Conservation (phyloP, 1,140 invertebrate genomes). For the Zaprionus gabonicus region DNA sequence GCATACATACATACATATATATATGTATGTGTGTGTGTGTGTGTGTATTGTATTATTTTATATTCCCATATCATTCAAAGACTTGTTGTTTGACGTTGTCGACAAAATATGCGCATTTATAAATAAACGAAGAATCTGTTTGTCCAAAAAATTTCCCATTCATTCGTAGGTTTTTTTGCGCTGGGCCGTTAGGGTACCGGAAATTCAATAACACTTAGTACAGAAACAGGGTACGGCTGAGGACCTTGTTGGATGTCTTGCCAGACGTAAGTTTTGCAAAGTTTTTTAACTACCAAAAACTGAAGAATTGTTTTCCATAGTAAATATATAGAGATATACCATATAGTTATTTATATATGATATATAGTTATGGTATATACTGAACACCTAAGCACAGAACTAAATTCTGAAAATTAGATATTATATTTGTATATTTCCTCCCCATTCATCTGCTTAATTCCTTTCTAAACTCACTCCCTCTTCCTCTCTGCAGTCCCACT, state of each 20-base stretch:
- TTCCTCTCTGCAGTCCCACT: not conserved
- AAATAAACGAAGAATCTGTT: conserved; percentile 35
- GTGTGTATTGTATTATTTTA: conserved; percentile 30
- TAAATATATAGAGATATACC: no score
- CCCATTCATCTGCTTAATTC: not conserved
- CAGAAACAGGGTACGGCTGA: no score
- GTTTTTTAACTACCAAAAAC: no score
- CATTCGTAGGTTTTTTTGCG: conserved; percentile 25
- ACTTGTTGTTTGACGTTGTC: conserved; percentile 19
- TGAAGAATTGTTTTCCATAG: no score
- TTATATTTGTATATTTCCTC: no score
- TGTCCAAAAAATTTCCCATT: conserved; percentile 24
- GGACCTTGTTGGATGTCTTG: no score
- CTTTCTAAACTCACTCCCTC: not conserved
- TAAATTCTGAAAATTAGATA: no score
- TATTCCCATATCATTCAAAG: conserved; percentile 23
- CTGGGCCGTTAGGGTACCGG: not conserved
- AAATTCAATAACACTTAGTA: not conserved
- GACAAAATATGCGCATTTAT: conserved; percentile 40
- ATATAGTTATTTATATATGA: no score
- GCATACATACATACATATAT: not conserved
- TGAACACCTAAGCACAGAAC: no score
- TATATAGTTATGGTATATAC: no score
- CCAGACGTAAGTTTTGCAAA: no score
- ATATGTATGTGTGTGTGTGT: not conserved